Evolutionary conservation across 2,113 vertebrate species (phyloP).

Genomic region (Etheostoma cragini): DNA sequence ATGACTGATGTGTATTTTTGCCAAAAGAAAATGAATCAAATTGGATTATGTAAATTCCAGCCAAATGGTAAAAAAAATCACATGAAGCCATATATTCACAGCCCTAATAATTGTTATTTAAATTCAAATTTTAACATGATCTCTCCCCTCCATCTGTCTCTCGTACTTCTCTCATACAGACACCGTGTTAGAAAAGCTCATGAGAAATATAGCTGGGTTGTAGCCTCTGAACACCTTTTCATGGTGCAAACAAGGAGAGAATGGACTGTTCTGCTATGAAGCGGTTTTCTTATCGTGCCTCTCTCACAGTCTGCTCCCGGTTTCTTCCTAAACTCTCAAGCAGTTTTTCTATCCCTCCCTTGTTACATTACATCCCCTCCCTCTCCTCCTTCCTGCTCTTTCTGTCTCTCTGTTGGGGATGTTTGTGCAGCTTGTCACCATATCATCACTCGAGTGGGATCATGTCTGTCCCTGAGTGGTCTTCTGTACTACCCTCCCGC

Average conservation of each 20-base stretch:
- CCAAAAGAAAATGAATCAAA: not conserved
- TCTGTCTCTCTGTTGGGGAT: constrained; percentile 64
- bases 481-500: constrained; percentile 42
- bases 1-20: not conserved
- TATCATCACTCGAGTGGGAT: constrained; percentile 53
- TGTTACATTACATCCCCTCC: constrained; percentile 26
- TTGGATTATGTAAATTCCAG: not conserved
- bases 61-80: not conserved
- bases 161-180: not conserved
- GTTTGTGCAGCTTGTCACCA: constrained; percentile 78
- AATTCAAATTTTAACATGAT: not conserved
- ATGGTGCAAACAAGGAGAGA: not conserved
- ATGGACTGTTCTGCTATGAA: not conserved
- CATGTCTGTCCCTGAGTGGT: constrained; percentile 57
- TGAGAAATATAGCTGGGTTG: not conserved
- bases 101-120: no score
- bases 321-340: constrained; percentile 30
- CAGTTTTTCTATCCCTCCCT: not conserved
- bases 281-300: constrained; percentile 16
- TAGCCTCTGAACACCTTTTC: not conserved
- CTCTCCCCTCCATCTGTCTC: not conserved
- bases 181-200: not conserved
- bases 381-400: constrained; percentile 43
- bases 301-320: constrained; percentile 20
- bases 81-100: no score